Conservation (phyloP, 2,888 invertebrate species). For the Eristalinus sepulchralis region DNA sequence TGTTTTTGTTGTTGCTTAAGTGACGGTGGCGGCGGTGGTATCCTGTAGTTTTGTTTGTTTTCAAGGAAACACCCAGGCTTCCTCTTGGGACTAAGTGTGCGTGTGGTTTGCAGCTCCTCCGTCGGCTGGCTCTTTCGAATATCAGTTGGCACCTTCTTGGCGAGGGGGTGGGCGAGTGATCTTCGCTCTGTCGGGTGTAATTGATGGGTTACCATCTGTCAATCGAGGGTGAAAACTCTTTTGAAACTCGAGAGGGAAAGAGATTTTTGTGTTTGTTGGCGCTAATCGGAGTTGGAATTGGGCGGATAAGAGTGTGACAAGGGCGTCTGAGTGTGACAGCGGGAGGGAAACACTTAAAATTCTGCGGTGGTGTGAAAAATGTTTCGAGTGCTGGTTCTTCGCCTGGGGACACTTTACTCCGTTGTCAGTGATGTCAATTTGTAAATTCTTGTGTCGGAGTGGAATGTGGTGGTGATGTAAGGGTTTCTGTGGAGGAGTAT, state of each 20-base stretch:
- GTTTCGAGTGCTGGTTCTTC: background rate
- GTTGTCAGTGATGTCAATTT: background rate
- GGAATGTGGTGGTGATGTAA: background rate
- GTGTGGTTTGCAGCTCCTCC: background rate
- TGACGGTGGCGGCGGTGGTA: background rate
- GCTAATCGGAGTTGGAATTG: background rate
- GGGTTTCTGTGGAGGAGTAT: background rate
- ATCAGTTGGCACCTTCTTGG: background rate
- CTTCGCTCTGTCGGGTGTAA: slow-evolving; percentile 25
- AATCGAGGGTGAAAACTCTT: slow-evolving; percentile 5
- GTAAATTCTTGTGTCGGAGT: background rate
- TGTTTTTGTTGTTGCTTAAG: too few relatives aligned
- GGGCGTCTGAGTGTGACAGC: background rate
- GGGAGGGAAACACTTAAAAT: background rate
- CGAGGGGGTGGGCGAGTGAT: background rate
- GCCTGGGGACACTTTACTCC: background rate
- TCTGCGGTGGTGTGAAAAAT: background rate
- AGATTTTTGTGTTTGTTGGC: background rate
- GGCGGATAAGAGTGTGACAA: background rate
- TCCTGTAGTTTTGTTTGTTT: slow-evolving; percentile 6
- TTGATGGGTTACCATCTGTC: slow-evolving; percentile 54
- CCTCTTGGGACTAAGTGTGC: background rate
- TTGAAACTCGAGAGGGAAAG: background rate
- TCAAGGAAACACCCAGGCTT: background rate
- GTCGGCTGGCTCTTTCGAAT: background rate